A percentile compares a stretch with the other conserved stretches of the same genome.
phyloP scores from a whole-genome alignment of 2,113 vertebrate species.

The Panthera tigris region DNA sequence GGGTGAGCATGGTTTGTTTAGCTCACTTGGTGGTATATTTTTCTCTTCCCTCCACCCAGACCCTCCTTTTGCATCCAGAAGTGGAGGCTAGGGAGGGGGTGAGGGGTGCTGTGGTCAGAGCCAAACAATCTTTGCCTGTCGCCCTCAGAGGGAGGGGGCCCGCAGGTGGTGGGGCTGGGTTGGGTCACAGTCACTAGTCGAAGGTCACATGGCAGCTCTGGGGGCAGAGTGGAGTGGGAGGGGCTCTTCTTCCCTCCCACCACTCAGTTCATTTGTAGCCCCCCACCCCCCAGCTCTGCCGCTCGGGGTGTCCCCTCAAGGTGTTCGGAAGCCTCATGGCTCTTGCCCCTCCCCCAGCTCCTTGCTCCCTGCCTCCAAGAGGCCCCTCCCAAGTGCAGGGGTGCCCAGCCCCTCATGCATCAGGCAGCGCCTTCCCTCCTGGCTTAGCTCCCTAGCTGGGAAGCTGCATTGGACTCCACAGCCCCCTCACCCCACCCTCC shows the following conservation, averaged over 20 bases:
- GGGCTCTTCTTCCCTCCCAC: background rate
- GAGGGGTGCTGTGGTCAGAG: background rate
- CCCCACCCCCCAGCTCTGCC: background rate
- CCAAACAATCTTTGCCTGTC: background rate
- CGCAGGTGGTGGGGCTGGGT: background rate
- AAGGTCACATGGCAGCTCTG: background rate
- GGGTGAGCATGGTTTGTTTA: background rate
- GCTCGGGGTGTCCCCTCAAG: background rate
- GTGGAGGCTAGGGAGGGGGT: background rate
- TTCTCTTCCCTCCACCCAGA: background rate
- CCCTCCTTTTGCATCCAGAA: background rate
- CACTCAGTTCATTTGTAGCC: background rate
- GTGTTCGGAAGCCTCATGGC: background rate
- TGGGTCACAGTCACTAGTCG: background rate
- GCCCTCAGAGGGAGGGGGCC: background rate
- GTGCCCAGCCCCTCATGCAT: background rate
- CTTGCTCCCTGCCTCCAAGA: background rate
- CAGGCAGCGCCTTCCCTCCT: background rate
- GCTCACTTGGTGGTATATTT: background rate
- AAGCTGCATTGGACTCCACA: background rate
- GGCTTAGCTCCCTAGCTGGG: background rate
- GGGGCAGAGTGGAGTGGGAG: background rate
- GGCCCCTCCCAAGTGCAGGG: background rate
- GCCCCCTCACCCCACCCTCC: background rate
- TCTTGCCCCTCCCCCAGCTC: background rate